Percentiles rank a stretch among this genome's conserved stretches.
These are phyloP conservation scores for Harpalus rubripes DNA, from an alignment of 2,888 invertebrate genomes.

Conservation along the genomic window DNA sequence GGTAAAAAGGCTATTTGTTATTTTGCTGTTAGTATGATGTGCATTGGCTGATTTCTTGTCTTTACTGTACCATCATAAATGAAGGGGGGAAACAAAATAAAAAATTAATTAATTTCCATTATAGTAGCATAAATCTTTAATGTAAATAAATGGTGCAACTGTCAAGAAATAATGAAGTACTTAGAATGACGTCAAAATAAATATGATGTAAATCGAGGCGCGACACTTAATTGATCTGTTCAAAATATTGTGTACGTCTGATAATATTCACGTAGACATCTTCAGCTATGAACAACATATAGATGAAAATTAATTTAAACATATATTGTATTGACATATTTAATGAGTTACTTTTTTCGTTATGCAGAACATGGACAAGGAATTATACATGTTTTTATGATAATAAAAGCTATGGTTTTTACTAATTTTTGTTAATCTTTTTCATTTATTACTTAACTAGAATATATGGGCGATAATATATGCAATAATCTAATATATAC, in stretches of 20 bases:
- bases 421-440: too few species aligned
- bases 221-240: background rate
- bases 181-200: constrained; percentile 10
- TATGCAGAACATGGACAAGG: too few species aligned
- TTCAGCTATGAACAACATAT: background rate
- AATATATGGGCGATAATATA: too few species aligned
- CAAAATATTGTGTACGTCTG: constrained; percentile 1
- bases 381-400: too few species aligned
- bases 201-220: background rate
- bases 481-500: too few species aligned
- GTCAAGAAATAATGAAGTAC: constrained; percentile 9
- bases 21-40: too few species aligned
- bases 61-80: background rate
- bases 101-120: constrained; percentile 18
- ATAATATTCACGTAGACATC: background rate
- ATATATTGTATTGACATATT: too few species aligned
- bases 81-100: constrained; percentile 4
- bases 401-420: too few species aligned
- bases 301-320: background rate
- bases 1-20: too few species aligned
- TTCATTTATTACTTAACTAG: too few species aligned
- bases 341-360: too few species aligned
- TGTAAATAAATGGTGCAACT: background rate
- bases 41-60: too few species aligned
- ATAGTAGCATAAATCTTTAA: background rate